phyloP scores from a whole-genome alignment of 2,113 vertebrate species.

The Triplophysa dalaica region DNA sequence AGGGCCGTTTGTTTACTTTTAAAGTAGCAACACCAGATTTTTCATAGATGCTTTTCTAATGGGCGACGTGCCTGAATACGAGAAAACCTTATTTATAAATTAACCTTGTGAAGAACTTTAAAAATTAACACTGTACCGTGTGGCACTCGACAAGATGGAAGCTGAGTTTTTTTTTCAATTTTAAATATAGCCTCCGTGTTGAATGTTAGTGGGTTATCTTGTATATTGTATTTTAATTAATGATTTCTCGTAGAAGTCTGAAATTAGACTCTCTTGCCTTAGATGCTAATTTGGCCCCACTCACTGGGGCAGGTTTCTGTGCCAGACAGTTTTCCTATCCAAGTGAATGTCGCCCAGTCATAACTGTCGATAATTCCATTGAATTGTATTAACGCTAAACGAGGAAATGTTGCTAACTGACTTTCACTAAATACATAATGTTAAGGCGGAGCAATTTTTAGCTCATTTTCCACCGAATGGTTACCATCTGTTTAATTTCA shows the following conservation, averaged over 20 bases:
- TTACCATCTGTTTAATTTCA: conserved; percentile 78
- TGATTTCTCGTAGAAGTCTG: not conserved
- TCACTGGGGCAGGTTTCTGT: conserved; percentile 23
- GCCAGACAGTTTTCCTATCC: conserved; percentile 65
- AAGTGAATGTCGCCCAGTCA: conserved; percentile 66
- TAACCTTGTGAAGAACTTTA: not conserved
- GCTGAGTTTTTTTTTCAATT: not conserved
- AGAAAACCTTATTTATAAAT: not conserved
- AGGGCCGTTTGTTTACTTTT: not conserved
- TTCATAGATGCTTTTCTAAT: not conserved
- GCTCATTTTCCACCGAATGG: conserved; percentile 67
- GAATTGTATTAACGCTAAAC: conserved; percentile 62
- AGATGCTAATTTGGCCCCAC: conserved; percentile 47
- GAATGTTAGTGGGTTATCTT: conserved; percentile 13
- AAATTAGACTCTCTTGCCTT: conserved; percentile 32
- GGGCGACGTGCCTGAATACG: not conserved
- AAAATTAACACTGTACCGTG: not conserved
- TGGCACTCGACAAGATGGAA: not conserved
- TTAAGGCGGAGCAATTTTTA: conserved; percentile 68
- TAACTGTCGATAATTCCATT: conserved; percentile 52
- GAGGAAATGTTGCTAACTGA: conserved; percentile 57
- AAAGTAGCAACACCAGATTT: not conserved
- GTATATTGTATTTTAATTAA: conserved; percentile 14
- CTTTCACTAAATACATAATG: conserved; percentile 63
- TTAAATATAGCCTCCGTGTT: not conserved